A percentile compares a stretch with the other conserved stretches of the same genome.
Evolutionary conservation across 2,797 vertebrate species (phyloP).

Genomic region (Lophotriccus pileatus): DNA sequence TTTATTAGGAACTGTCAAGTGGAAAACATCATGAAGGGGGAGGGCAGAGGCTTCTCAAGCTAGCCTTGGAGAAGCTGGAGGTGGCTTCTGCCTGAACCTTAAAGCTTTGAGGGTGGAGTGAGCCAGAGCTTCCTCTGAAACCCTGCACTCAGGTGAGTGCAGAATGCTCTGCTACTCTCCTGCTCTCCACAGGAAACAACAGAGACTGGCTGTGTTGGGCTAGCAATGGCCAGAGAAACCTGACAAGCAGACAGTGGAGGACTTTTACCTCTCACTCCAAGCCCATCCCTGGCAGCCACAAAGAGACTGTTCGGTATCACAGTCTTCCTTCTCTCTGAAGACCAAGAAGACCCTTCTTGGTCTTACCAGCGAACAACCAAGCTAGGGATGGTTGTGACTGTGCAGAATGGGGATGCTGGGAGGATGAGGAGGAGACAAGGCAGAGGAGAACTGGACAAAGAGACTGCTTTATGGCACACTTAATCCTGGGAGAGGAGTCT

Average conservation of each 20-base stretch:
- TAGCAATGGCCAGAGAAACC: not conserved
- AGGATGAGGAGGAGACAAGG: not conserved
- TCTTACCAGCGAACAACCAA: not conserved
- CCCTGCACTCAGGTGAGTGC: not conserved
- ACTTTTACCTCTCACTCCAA: not conserved
- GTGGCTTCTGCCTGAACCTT: not conserved
- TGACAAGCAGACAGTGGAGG: not conserved
- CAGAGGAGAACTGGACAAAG: not conserved
- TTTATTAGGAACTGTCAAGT: constrained; percentile 28
- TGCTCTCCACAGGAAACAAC: not conserved
- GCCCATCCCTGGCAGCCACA: not conserved
- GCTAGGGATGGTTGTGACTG: not conserved
- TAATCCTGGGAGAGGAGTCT: not conserved
- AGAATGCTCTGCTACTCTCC: not conserved
- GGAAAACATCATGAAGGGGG: not conserved
- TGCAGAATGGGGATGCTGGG: not conserved
- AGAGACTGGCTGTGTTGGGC: not conserved
- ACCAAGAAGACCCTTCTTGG: not conserved
- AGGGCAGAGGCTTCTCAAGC: not conserved
- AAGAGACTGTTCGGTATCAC: not conserved
- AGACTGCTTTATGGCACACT: not conserved
- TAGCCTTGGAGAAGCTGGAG: not conserved
- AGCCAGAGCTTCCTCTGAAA: not conserved
- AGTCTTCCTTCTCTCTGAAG: not conserved
- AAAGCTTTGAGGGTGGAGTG: not conserved